phyloP scores from a whole-genome alignment of 2,888 invertebrate species.

The Monochamus alternatus region DNA sequence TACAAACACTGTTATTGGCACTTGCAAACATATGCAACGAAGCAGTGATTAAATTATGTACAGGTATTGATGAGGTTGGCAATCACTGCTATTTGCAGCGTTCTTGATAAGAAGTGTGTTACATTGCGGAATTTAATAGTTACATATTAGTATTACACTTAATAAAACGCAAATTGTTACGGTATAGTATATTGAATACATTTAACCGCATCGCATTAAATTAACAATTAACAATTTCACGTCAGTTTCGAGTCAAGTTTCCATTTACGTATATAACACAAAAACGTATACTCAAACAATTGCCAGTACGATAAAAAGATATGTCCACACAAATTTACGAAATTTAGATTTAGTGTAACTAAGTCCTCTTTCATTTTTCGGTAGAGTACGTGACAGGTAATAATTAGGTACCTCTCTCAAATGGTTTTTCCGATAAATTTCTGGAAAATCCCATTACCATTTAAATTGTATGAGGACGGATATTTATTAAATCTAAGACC shows the following conservation, averaged over 20 bases:
- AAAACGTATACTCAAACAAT: too few relatives aligned
- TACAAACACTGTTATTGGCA: background rate
- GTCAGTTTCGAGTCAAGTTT: too few relatives aligned
- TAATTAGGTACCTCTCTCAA: background rate
- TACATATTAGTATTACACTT: too few relatives aligned
- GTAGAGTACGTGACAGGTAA: conserved; percentile 5
- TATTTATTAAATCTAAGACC: conserved; percentile 20
- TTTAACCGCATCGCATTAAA: too few relatives aligned
- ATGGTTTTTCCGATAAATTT: conserved; percentile 17
- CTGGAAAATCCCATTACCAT: conserved; percentile 25
- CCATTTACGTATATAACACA: too few relatives aligned
- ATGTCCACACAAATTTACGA: too few relatives aligned
- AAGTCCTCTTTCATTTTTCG: too few relatives aligned
- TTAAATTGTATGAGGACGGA: conserved; percentile 16
- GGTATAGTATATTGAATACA: background rate
- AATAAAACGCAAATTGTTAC: background rate
- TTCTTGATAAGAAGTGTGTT: background rate
- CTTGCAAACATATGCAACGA: background rate
- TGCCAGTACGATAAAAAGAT: too few relatives aligned
- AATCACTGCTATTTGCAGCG: background rate
- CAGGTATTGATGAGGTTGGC: background rate
- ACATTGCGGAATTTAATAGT: background rate
- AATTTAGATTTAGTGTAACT: too few relatives aligned
- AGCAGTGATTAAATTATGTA: background rate
- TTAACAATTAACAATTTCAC: too few relatives aligned